Evolutionary conservation across 2,797 vertebrate genomes (phyloP).

Genomic region (Coregonus sp.): DNA sequence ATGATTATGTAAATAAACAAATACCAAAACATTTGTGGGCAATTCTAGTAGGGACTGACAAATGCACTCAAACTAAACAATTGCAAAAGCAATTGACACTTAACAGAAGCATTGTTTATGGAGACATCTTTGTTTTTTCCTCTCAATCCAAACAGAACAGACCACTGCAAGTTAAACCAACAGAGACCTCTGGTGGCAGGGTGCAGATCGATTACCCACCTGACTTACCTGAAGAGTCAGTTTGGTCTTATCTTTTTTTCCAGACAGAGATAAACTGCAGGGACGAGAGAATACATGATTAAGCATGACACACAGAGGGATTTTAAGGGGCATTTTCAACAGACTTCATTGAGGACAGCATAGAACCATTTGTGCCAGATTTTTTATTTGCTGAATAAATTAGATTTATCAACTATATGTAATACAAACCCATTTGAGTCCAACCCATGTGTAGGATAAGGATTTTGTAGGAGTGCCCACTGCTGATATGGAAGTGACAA

Average conservation of each 20-base stretch:
- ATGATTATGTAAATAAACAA: background rate
- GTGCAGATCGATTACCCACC: background rate
- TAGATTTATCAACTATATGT: background rate
- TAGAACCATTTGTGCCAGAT: too few species aligned
- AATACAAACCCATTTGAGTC: background rate
- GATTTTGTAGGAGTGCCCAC: too few species aligned
- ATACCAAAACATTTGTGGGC: too few species aligned
- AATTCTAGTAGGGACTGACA: background rate
- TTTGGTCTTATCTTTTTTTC: conserved; percentile 93
- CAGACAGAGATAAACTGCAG: conserved; percentile 78
- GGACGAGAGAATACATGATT: conserved; percentile 13
- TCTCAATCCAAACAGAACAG: background rate
- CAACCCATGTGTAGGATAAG: background rate
- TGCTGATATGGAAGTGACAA: too few species aligned
- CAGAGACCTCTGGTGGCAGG: conserved; percentile 1
- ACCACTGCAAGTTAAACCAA: background rate
- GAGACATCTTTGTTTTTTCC: background rate
- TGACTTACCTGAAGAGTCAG: conserved; percentile 85
- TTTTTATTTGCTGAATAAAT: too few species aligned
- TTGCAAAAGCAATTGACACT: background rate
- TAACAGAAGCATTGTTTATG: background rate
- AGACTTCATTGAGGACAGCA: too few species aligned
- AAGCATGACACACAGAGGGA: background rate
- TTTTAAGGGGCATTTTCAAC: background rate
- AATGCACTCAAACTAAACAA: background rate